Conservation (phyloP, 2,797 vertebrate genomes). For the Cynopterus sphinx region DNA sequence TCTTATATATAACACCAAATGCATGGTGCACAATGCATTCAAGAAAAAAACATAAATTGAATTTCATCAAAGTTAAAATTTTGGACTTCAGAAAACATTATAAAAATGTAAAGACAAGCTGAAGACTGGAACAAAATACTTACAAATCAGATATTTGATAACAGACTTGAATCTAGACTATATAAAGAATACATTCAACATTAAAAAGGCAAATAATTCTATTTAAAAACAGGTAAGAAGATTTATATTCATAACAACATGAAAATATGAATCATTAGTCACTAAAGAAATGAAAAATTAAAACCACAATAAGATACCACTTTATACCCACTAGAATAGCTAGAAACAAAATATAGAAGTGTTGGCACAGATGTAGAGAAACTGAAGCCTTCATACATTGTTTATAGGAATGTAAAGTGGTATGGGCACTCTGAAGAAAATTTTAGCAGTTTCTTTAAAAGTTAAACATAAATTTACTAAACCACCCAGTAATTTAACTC, state of each 20-base stretch:
- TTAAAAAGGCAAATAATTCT: not conserved
- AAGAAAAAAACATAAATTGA: not conserved
- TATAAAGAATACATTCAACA: not conserved
- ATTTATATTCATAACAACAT: not conserved
- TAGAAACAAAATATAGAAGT: no score
- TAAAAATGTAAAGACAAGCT: not conserved
- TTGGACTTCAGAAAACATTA: not conserved
- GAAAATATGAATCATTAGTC: not conserved
- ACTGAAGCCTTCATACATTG: no score
- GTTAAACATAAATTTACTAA: no score
- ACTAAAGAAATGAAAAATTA: not conserved
- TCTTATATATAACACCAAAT: not conserved
- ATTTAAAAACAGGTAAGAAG: no score
- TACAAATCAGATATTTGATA: not conserved
- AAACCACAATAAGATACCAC: no score
- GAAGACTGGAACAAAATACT: not conserved
- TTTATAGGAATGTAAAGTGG: no score
- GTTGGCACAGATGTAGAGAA: no score
- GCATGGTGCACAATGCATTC: not conserved
- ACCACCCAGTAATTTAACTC: no score
- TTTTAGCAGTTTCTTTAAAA: no score
- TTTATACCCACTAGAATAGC: no score
- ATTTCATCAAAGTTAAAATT: not conserved
- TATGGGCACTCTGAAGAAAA: no score
- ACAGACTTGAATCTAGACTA: not conserved